These are phyloP conservation scores for Parazoanthus darwini DNA, from an alignment of 92 coral and sea anemone genomes.

Conservation along the genomic window DNA sequence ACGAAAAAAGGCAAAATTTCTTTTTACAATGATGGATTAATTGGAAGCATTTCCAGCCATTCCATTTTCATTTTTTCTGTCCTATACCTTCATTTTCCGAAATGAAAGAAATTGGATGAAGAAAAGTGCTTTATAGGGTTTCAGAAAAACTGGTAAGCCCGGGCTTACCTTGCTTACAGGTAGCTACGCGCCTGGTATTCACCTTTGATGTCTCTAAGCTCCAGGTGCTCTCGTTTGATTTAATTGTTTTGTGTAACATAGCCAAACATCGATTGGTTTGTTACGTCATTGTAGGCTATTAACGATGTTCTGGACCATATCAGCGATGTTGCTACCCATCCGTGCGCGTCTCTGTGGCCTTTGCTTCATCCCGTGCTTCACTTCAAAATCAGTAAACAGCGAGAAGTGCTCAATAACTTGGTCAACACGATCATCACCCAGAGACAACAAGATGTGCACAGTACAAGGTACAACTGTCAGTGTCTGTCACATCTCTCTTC, in stretches of 20 bases:
- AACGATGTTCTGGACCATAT: constrained; percentile 38
- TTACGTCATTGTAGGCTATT: constrained; percentile 15
- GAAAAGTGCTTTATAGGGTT: no score
- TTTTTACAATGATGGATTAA: no score
- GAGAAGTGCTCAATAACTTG: constrained; percentile 14
- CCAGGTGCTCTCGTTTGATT: background rate
- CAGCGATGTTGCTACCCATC: constrained; percentile 37
- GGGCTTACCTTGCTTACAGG: no score
- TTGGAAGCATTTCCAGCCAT: no score
- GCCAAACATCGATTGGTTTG: background rate
- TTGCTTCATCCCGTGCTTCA: constrained; percentile 31
- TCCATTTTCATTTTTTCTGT: no score
- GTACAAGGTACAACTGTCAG: constrained; percentile 9
- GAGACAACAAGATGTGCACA: constrained; percentile 28
- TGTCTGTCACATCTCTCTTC: background rate
- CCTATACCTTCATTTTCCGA: no score
- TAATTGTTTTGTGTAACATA: no score
- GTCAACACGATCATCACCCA: constrained; percentile 28
- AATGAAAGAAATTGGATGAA: no score
- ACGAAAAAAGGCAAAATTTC: no score
- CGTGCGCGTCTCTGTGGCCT: constrained; percentile 34
- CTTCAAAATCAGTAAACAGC: constrained; percentile 32
- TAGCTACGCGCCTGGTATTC: no score
- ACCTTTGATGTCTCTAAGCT: no score
- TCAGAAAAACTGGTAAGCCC: no score